Conservation (phyloP, 2,888 invertebrate genomes). For the Ornithoptera alexandrae region DNA sequence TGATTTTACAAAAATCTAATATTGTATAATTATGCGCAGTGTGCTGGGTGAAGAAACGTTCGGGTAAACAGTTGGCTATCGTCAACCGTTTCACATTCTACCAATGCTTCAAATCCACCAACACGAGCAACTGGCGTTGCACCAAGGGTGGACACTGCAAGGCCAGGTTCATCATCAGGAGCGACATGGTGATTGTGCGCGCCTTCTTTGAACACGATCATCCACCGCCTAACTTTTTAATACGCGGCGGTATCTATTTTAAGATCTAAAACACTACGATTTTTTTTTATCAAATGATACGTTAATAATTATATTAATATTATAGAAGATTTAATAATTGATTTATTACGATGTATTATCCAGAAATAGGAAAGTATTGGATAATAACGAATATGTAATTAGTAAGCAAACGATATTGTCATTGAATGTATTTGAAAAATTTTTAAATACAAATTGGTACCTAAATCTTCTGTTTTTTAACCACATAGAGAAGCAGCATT, state of each 20-base stretch:
- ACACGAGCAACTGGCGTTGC: slow-evolving; percentile 38
- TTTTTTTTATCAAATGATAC: too few species aligned
- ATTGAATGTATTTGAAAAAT: too few species aligned
- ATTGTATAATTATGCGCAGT: slow-evolving; percentile 27
- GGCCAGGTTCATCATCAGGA: slow-evolving; percentile 46
- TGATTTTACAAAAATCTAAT: background rate
- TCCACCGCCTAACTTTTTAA: slow-evolving; percentile 41
- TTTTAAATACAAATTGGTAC: too few species aligned
- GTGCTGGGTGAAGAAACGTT: slow-evolving; percentile 46
- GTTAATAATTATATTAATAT: too few species aligned
- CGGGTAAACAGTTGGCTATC: slow-evolving; percentile 36
- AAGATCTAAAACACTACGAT: slow-evolving; percentile 31
- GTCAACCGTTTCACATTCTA: slow-evolving; percentile 47
- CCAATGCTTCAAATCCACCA: slow-evolving; percentile 28
- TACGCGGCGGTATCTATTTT: slow-evolving; percentile 39
- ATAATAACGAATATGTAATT: too few species aligned
- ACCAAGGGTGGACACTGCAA: slow-evolving; percentile 40
- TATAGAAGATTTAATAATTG: too few species aligned
- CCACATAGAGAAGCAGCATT: too few species aligned
- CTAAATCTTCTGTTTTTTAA: too few species aligned
- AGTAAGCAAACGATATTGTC: too few species aligned
- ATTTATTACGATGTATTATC: too few species aligned
- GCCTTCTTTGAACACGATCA: slow-evolving; percentile 70
- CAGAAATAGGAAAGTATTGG: too few species aligned
- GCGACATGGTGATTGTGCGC: slow-evolving; percentile 56